Conservation (phyloP, 2,888 invertebrate species). For the Dione vanillae region DNA sequence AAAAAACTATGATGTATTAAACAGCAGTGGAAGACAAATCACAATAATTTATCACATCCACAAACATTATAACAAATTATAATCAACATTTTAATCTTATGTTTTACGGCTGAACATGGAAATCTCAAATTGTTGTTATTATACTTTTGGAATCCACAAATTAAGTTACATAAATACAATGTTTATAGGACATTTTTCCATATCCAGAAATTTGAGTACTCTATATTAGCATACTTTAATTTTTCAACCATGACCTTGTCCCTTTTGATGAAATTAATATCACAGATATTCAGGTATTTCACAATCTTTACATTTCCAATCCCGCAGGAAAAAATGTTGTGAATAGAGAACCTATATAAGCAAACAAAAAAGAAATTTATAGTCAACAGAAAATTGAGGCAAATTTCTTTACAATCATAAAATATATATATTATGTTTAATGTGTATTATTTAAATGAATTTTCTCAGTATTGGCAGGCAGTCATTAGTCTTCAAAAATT, state of each 20-base stretch:
- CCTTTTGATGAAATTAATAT: slow-evolving; percentile 53
- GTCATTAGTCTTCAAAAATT: neutral
- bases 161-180: neutral
- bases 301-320: slow-evolving; percentile 24
- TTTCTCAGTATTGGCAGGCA: slow-evolving; percentile 4
- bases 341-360: neutral
- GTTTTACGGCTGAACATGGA: neutral
- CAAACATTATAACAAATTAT: neutral
- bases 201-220: neutral
- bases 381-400: no score
- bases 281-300: slow-evolving; percentile 55
- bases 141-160: neutral
- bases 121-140: neutral
- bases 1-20: neutral
- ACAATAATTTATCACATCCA: slow-evolving; percentile 1
- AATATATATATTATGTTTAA: no score
- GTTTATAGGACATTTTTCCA: neutral
- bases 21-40: slow-evolving; percentile 17
- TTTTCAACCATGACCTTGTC: slow-evolving; percentile 44
- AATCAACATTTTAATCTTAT: neutral
- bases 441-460: slow-evolving; percentile 1
- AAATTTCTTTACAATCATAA: no score
- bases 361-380: neutral
- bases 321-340: neutral
- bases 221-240: slow-evolving; percentile 2